These are phyloP conservation scores for Drosophila mayaguana DNA, from an alignment of 2,888 invertebrate genomes.

Conservation along the genomic window DNA sequence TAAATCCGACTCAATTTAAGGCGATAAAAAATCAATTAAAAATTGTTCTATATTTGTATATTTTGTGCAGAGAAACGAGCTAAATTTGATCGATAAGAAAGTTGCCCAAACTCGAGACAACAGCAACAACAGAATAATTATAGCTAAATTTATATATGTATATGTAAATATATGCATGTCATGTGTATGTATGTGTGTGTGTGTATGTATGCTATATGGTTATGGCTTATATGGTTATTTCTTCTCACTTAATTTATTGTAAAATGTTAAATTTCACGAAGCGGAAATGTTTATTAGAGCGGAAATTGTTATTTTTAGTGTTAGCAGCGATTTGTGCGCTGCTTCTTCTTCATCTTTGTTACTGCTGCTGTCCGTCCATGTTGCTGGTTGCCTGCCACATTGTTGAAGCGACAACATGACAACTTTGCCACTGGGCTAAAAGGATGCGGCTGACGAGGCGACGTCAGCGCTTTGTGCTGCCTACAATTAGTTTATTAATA, in stretches of 20 bases:
- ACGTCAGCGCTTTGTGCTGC: conserved; percentile 34
- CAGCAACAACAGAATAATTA: conserved; percentile 11
- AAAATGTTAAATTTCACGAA: conserved; percentile 81
- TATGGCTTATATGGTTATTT: conserved; percentile 72
- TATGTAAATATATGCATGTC: not conserved
- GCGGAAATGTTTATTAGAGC: conserved; percentile 82
- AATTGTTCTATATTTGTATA: not conserved
- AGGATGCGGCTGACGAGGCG: conserved; percentile 1
- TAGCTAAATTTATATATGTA: not conserved
- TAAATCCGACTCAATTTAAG: not conserved
- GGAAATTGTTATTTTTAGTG: conserved; percentile 81
- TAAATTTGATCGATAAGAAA: conserved; percentile 46
- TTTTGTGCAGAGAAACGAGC: conserved; percentile 2
- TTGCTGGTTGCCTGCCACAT: conserved; percentile 1
- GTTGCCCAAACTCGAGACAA: conserved; percentile 38
- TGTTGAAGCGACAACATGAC: conserved; percentile 30
- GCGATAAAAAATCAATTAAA: conserved; percentile 19
- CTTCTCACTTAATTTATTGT: conserved; percentile 81
- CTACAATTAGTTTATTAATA: conserved; percentile 77
- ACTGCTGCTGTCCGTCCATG: not conserved
- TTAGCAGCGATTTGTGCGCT: conserved; percentile 53
- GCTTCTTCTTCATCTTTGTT: conserved; percentile 25
- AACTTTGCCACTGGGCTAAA: conserved; percentile 29
- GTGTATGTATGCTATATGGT: conserved; percentile 47
- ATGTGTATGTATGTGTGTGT: conserved; percentile 15